A percentile compares a stretch with the other conserved stretches of the same genome.
These are phyloP conservation scores for Apteryx mantelli DNA, from an alignment of 2,113 vertebrate species.

Conservation along the genomic window DNA sequence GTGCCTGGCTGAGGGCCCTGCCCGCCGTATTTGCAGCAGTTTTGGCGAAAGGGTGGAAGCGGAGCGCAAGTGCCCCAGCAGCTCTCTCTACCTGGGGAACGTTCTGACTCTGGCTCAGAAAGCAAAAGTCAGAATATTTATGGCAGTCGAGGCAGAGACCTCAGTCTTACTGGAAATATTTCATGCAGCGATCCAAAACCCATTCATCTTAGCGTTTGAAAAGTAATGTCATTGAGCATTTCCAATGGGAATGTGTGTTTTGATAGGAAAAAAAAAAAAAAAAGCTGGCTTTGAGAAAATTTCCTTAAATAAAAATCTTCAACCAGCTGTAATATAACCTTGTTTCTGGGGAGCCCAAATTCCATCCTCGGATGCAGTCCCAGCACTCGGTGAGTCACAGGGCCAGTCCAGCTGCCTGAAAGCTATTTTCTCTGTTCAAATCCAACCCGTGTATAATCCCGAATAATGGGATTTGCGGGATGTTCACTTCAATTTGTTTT, in stretches of 20 bases:
- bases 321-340: neutral
- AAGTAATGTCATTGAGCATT: neutral
- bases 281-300: neutral
- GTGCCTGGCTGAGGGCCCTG: no score
- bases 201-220: neutral
- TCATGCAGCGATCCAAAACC: neutral
- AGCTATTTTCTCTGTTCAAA: accelerated
- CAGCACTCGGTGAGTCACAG: neutral
- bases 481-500: neutral
- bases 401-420: neutral
- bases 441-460: neutral
- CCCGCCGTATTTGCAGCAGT: neutral
- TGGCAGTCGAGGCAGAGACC: neutral
- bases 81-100: neutral
- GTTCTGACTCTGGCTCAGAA: neutral
- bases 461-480: neutral
- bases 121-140: neutral
- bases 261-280: neutral
- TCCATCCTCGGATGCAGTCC: neutral
- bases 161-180: neutral
- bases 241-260: neutral
- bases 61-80: neutral
- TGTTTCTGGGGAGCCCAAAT: neutral
- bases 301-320: neutral
- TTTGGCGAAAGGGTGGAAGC: neutral